Percentiles rank a stretch among this genome's conserved stretches.
phyloP scores from a whole-genome alignment of 2,888 invertebrate genomes.

The Cheiracanthium punctorium region DNA sequence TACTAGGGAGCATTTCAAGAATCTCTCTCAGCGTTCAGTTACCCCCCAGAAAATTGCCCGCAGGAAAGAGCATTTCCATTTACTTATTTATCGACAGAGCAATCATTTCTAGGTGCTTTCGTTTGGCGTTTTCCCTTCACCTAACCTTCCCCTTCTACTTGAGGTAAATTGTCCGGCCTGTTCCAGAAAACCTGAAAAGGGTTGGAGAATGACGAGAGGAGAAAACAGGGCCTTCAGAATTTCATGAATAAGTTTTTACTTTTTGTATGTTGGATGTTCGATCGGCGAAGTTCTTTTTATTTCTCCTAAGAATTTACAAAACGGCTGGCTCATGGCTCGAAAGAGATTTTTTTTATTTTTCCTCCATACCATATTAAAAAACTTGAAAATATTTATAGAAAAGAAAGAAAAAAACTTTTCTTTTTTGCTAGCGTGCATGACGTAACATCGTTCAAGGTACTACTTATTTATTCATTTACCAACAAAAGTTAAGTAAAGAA shows the following conservation, averaged over 20 bases:
- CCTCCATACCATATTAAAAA: too few species aligned
- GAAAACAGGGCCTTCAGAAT: not conserved
- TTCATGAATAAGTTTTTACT: slow-evolving; percentile 17
- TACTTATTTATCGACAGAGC: not conserved
- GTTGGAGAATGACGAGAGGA: not conserved
- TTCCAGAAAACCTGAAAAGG: not conserved
- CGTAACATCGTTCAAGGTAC: too few species aligned
- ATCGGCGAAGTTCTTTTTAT: not conserved
- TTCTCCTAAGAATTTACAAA: not conserved
- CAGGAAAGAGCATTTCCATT: not conserved
- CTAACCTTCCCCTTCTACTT: not conserved
- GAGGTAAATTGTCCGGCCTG: not conserved
- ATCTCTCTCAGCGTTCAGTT: not conserved
- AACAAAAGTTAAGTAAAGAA: too few species aligned
- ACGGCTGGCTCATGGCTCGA: not conserved
- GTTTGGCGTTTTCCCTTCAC: not conserved
- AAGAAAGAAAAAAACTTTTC: too few species aligned
- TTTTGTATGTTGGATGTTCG: not conserved
- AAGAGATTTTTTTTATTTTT: too few species aligned
- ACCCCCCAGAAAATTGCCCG: not conserved
- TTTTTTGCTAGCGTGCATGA: too few species aligned
- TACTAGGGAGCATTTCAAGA: not conserved
- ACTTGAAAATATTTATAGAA: too few species aligned
- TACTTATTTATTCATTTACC: too few species aligned
- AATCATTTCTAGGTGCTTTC: not conserved